Evolutionary conservation across 2,113 vertebrate species (phyloP).

Genomic region (Campylomormyrus numenius): DNA sequence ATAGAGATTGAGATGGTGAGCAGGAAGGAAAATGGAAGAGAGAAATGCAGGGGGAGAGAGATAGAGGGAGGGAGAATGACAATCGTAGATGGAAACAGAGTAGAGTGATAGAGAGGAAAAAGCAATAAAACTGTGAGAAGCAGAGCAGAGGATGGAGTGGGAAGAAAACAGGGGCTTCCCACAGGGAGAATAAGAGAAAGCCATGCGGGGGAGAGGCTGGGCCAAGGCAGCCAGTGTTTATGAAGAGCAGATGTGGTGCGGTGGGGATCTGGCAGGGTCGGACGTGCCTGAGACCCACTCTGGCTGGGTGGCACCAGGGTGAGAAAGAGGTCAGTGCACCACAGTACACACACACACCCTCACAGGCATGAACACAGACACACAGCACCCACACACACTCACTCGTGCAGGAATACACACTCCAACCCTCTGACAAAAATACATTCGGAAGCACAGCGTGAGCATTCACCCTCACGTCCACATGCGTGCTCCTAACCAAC

Average conservation of each 20-base stretch:
- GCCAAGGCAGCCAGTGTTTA: constrained; percentile 48
- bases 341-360: not conserved
- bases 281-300: constrained; percentile 59
- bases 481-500: not conserved
- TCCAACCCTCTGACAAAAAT: not conserved
- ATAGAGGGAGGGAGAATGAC: constrained; percentile 1
- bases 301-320: constrained; percentile 72
- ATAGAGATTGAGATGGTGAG: not conserved
- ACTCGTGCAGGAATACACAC: not conserved
- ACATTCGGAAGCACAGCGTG: not conserved
- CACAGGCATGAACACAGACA: not conserved
- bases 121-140: not conserved
- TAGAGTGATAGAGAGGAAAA: not conserved
- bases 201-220: not conserved
- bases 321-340: constrained; percentile 59
- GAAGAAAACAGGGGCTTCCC: constrained; percentile 8
- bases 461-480: not conserved
- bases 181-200: not conserved
- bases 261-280: constrained; percentile 68
- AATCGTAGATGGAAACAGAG: not conserved
- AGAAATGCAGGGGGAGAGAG: not conserved
- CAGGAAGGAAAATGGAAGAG: not conserved
- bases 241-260: constrained; percentile 74
- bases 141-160: not conserved
- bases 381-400: not conserved